Percentiles rank a stretch among this genome's conserved stretches.
Evolutionary conservation across 2,113 vertebrate species (phyloP).

Genomic region (Brachypteracias leptosomus): DNA sequence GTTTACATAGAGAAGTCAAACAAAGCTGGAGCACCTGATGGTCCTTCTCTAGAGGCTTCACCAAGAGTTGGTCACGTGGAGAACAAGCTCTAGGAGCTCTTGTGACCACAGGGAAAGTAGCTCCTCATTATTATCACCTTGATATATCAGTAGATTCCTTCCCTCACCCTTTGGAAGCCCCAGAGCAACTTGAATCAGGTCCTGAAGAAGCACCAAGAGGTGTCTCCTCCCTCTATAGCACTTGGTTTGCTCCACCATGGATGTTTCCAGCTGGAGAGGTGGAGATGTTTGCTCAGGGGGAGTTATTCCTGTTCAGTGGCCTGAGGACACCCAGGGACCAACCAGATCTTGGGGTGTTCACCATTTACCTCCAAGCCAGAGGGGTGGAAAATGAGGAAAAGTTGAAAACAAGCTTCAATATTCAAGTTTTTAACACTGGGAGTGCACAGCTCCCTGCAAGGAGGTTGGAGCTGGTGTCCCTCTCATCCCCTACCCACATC

Average conservation of each 20-base stretch:
- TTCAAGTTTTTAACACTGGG: not conserved
- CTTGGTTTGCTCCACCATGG: not conserved
- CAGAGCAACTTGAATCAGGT: not conserved
- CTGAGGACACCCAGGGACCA: not conserved
- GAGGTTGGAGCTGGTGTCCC: too few relatives aligned
- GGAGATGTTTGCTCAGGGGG: not conserved
- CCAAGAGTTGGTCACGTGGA: not conserved
- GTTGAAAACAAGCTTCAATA: not conserved
- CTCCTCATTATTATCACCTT: not conserved
- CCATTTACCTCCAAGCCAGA: not conserved
- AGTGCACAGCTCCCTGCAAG: too few relatives aligned
- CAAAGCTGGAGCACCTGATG: not conserved
- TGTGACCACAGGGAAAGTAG: accelerated
- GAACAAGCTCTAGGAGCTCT: not conserved
- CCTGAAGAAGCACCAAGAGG: not conserved
- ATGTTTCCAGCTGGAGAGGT: accelerated
- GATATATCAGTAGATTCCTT: not conserved
- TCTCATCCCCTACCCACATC: too few relatives aligned
- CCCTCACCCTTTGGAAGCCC: too few relatives aligned
- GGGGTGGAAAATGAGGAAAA: not conserved
- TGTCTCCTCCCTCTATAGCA: not conserved
- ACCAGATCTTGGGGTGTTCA: not conserved
- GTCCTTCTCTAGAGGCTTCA: not conserved
- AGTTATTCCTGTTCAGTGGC: not conserved
- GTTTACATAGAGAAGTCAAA: not conserved